These are phyloP conservation scores for Rosalia funebris DNA, from an alignment of 2,888 invertebrate genomes.

Conservation along the genomic window DNA sequence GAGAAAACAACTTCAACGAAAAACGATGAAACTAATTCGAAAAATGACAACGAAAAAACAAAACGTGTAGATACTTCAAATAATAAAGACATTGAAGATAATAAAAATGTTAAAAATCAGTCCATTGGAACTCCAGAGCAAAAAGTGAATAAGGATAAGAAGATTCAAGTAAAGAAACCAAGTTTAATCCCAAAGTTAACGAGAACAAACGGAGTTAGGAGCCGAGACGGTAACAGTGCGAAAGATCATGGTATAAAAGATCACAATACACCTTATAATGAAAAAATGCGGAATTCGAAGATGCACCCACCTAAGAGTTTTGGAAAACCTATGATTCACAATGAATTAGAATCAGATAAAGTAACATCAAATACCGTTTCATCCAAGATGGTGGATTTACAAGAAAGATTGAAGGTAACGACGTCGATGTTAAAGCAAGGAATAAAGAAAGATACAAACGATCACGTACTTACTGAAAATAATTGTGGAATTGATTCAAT, in stretches of 20 bases:
- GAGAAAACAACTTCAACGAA: neutral
- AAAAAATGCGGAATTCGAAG: neutral
- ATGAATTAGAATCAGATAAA: neutral
- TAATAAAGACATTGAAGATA: too few relatives aligned
- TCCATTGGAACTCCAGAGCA: too few relatives aligned
- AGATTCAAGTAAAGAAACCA: conserved; percentile 3
- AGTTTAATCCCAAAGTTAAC: conserved; percentile 35
- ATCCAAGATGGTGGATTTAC: conserved; percentile 29
- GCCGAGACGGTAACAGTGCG: neutral
- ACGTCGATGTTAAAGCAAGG: conserved; percentile 33
- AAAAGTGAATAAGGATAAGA: neutral
- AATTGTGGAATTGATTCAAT: neutral
- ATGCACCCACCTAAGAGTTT: neutral
- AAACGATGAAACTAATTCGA: neutral
- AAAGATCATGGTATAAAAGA: too few relatives aligned
- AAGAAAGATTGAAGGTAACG: conserved; percentile 36
- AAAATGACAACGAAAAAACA: too few relatives aligned
- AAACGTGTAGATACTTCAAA: too few relatives aligned
- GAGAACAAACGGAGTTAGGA: neutral
- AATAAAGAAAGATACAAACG: conserved; percentile 26
- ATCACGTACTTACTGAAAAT: neutral
- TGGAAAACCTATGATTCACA: neutral
- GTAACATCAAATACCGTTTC: conserved; percentile 19
- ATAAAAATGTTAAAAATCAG: too few relatives aligned
- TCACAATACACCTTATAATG: too few relatives aligned